Evolutionary conservation across 92 coral and sea anemone species (phyloP).

Genomic region (Actinernus sp.): DNA sequence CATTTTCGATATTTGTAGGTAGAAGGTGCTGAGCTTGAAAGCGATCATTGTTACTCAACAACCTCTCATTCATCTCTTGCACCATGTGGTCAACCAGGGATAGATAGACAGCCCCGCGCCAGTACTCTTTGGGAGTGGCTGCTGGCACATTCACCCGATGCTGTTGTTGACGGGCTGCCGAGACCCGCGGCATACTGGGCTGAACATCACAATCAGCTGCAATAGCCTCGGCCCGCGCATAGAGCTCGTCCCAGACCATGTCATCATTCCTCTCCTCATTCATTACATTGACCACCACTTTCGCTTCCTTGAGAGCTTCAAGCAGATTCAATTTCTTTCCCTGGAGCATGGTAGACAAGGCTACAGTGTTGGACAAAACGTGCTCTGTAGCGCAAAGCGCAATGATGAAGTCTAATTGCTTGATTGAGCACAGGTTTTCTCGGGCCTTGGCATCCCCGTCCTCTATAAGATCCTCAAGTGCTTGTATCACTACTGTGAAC

Average conservation of each 20-base stretch:
- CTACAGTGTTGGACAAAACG: neutral
- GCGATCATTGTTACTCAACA: conserved; percentile 12
- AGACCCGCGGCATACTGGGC: conserved; percentile 19
- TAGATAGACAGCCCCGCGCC: conserved; percentile 21
- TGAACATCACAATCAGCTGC: conserved; percentile 26
- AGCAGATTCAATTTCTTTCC: conserved; percentile 12
- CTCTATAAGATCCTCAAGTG: neutral
- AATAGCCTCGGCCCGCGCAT: neutral
- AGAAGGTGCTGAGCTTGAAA: no score
- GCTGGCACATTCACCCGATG: conserved; percentile 26
- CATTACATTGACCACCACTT: conserved; percentile 17
- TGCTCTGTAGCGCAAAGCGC: neutral
- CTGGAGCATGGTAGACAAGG: conserved; percentile 11
- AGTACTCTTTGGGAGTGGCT: conserved; percentile 18
- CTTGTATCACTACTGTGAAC: neutral
- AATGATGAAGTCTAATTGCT: neutral
- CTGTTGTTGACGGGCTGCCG: no score
- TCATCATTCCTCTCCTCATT: conserved; percentile 24
- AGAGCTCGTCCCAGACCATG: neutral
- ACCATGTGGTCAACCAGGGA: conserved; percentile 27
- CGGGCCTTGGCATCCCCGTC: neutral
- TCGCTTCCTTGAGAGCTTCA: conserved; percentile 32
- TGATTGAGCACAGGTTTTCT: neutral
- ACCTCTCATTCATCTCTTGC: conserved; percentile 8
- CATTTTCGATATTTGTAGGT: no score